Evolutionary conservation across 1,140 invertebrate genomes (phyloP), one percentile per base, ranked within the genome.

Genomic region (Danaus plexippus): DNA sequence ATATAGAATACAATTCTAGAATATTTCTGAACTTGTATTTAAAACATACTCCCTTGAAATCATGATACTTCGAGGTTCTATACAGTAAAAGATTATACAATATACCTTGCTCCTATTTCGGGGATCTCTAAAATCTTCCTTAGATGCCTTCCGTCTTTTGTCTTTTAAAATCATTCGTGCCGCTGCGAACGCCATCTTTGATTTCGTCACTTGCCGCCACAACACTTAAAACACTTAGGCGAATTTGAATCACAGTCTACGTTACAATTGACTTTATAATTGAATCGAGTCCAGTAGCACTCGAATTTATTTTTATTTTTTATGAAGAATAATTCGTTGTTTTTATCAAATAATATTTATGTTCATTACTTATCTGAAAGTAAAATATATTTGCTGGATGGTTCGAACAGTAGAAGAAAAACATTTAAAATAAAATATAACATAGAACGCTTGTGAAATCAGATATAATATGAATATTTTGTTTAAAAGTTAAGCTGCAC

Each of bases 161-260:
- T 94, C 92, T 87, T 94, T 94, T 50, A 94, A 84, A 66, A 94
- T 94, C 93, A 94, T 94, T 47, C 93, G 89, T 55, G 93, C 93
- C 41, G 93, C 93, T 43, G 93, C 93, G 77, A 94, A 94, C 73
- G 93, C 93, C 93, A 94, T 94, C 70, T 89, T 91, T 69, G 18
- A 43, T 65, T 61, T 49, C 52, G 47, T 69, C 54, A 61, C 59
- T 12, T 64, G 61, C 66, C 68, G 68, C 45, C 22, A 52, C n/a
- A 53, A 47, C 51, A 61, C 59, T 56, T 50, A 52, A 18, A 45
- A 61, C 51, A 66, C 57, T 64, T 54, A 59, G 51, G 45, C 50
- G 11, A 32, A 52, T 52, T 54, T 44, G 44, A 40, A 61, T 56
- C 54, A 61, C 59, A 61, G 50, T 56, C 43, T 12, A 46, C 57